Base-by-base conservation (phyloP, 2,888 invertebrate species). In the Pseudoips prasinana region DNA sequence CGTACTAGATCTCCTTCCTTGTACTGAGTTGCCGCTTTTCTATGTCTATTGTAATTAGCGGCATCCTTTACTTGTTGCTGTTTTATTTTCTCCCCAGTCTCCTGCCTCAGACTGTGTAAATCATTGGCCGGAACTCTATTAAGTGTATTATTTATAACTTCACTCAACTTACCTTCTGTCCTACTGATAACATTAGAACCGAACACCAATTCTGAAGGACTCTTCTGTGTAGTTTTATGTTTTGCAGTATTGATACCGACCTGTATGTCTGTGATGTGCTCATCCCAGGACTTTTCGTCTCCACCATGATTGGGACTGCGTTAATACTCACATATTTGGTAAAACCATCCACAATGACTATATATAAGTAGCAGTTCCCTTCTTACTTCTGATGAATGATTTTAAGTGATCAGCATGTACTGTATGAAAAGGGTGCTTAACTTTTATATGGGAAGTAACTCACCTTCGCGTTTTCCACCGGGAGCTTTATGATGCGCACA, bases 391-490 rank as follows among this genome's bases (percentile, higher is more conserved):
- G 2, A 25, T 8, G 8, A 30, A 27, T 1, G 27, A 19, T 9
- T 19, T 19, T 4, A 27, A 7, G 10, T 27, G 29, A 8, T 29
- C 29, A 1, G 28, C 28, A 10, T 33, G 30, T 4, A 33, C 2
- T 7, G 33, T 11, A n/a, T 29, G 19, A 8, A 34, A 29, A 1
- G 30, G n/a, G 10, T 10, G n/a, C 2, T 18, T 1, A 24, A 18
- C 8, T 30, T 24, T 10, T 9, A 7, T 8, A 30, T 30, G 0
- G 30, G 30, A 8, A 24, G 30, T 7, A 30, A 22, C 8, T 20
- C 26, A 7, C 17, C 25, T 5, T 33, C 18, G 7, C 26, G 31
- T n/a, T 31, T 40, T 1, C 55, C 59, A 3, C 40, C 46, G 1
- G 29, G 25, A 1, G n/a, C 7, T 9, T 29, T 34, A 18, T 27